phyloP scores from a whole-genome alignment of 1,140 invertebrate species.

The Caerostris extrusa region DNA sequence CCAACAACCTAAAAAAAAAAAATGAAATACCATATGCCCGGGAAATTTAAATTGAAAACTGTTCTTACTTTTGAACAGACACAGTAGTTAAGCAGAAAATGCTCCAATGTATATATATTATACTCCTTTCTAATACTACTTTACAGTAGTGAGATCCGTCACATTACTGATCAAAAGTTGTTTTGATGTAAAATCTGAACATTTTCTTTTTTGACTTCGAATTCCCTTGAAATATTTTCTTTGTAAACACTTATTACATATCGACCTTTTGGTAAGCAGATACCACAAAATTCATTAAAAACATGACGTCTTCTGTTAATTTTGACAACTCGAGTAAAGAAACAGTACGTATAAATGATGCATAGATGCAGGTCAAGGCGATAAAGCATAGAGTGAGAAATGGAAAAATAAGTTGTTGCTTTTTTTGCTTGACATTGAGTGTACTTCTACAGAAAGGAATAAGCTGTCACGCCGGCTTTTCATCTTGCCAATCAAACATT shows the following conservation, averaged over 20 bases:
- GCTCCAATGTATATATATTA: too few relatives aligned
- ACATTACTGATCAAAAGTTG: too few relatives aligned
- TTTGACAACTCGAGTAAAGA: neutral
- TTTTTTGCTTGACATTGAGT: neutral
- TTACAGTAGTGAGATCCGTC: too few relatives aligned
- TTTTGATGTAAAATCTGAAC: too few relatives aligned
- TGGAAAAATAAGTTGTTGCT: neutral
- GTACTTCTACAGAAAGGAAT: neutral
- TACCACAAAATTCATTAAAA: neutral
- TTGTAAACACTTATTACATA: neutral
- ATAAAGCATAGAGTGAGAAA: neutral
- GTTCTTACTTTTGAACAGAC: too few relatives aligned
- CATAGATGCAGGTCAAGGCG: slow-evolving; percentile 19
- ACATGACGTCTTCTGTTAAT: neutral
- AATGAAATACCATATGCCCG: too few relatives aligned
- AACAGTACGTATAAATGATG: neutral
- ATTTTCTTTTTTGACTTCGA: too few relatives aligned
- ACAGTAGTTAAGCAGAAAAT: too few relatives aligned
- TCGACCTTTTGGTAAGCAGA: neutral
- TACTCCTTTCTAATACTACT: too few relatives aligned
- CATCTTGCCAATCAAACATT: neutral
- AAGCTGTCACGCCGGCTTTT: neutral
- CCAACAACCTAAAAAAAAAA: too few relatives aligned
- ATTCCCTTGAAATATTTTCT: too few relatives aligned
- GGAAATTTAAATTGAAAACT: too few relatives aligned